Evolutionary conservation across 2,113 vertebrate species (phyloP).

Genomic region (Hydrochoerus hydrochaeris): DNA sequence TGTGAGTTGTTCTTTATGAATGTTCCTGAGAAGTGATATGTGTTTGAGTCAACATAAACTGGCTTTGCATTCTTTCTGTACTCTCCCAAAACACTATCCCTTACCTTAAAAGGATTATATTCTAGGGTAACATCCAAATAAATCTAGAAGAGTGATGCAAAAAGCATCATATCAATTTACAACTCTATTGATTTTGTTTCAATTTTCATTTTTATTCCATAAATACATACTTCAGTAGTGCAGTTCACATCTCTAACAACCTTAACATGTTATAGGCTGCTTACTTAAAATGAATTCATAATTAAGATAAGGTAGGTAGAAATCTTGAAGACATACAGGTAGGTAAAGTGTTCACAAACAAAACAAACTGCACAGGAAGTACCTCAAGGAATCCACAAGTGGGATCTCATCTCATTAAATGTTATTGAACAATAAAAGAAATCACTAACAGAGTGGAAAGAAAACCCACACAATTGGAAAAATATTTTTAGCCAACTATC

Average conservation of each 20-base stretch:
- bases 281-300: conserved; percentile 36
- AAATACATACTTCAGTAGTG: not conserved
- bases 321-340: too few relatives aligned
- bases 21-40: not conserved
- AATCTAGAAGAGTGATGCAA: not conserved
- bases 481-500: too few relatives aligned
- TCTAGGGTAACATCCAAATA: not conserved
- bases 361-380: too few relatives aligned
- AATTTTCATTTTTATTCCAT: not conserved
- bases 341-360: too few relatives aligned
- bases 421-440: too few relatives aligned
- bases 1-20: conserved; percentile 15
- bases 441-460: too few relatives aligned
- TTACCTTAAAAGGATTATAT: not conserved
- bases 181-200: conserved; percentile 27
- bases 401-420: too few relatives aligned
- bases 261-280: not conserved
- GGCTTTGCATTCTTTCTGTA: not conserved
- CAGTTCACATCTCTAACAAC: conserved; percentile 27
- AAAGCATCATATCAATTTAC: not conserved
- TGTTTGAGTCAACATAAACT: conserved; percentile 29
- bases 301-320: not conserved
- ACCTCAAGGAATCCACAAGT: too few relatives aligned
- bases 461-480: too few relatives aligned
- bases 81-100: not conserved